Evolutionary conservation across 2,113 vertebrate species (phyloP).

Genomic region (Physeter macrocephalus): DNA sequence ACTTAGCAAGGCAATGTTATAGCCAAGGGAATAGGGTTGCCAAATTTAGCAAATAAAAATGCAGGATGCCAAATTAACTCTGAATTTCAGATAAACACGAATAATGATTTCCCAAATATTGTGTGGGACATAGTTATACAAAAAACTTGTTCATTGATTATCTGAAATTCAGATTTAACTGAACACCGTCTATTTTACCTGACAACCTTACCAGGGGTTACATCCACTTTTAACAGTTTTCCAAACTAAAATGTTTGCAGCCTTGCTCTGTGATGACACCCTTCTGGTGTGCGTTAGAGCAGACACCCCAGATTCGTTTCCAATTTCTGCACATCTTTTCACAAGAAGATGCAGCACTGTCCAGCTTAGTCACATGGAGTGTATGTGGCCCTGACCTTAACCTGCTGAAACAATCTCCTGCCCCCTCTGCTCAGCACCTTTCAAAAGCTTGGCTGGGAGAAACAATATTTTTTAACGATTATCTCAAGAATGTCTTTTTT

Average conservation of each 20-base stretch:
- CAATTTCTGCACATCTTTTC: not conserved
- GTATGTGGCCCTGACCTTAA: not conserved
- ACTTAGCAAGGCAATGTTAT: not conserved
- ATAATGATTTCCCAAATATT: not conserved
- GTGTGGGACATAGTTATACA: not conserved
- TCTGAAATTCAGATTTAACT: not conserved
- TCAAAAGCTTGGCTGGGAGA: not conserved
- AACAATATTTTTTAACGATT: not conserved
- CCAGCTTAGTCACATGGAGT: accelerated
- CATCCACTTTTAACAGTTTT: not conserved
- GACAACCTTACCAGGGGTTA: not conserved
- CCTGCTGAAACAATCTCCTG: not conserved
- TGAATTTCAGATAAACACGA: not conserved
- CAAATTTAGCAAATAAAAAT: not conserved
- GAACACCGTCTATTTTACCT: not conserved
- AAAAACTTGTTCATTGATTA: not conserved
- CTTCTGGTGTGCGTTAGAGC: not conserved
- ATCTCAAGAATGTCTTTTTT: slow-evolving; percentile 33
- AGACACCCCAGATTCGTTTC: not conserved
- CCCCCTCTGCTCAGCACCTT: not conserved
- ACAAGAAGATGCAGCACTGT: too few species aligned
- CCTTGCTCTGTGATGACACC: not conserved
- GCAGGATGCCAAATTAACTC: not conserved
- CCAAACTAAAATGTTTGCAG: not conserved
- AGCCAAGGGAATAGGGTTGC: not conserved